phyloP scores from a whole-genome alignment of 30 jellyfish, hydroid and myxozoan species.

The Chironex yamaguchii region DNA sequence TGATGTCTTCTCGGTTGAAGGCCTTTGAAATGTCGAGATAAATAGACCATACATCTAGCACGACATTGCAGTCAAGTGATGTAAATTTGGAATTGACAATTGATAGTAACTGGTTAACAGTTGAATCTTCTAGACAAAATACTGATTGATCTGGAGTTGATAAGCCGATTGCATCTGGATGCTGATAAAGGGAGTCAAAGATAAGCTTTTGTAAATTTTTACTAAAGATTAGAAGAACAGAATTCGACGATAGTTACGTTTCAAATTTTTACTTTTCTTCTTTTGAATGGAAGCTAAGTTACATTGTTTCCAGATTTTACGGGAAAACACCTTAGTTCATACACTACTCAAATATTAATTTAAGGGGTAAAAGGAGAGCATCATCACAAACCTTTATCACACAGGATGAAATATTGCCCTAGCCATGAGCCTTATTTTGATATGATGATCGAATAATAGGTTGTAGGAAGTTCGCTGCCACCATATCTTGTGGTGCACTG shows the following conservation, averaged over 20 bases:
- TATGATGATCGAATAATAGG: not conserved
- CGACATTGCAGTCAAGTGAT: no score
- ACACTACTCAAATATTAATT: not conserved
- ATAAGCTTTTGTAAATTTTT: not conserved
- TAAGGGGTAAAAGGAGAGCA: not conserved
- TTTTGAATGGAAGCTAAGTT: not conserved
- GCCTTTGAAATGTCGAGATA: no score
- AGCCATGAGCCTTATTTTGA: not conserved
- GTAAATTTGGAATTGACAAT: not conserved
- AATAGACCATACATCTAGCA: no score
- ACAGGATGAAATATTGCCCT: not conserved
- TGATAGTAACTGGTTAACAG: not conserved
- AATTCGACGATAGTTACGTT: not conserved
- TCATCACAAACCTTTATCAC: not conserved
- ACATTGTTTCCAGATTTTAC: not conserved
- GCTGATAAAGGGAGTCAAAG: not conserved
- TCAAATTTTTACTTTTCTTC: not conserved
- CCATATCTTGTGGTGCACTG: no score
- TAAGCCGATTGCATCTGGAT: not conserved
- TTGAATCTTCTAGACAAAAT: no score
- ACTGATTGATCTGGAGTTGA: not conserved
- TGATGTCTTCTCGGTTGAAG: no score
- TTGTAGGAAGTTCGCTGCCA: no score
- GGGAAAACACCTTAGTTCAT: not conserved
- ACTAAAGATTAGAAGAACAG: not conserved